A percentile compares a stretch with the other conserved stretches of the same genome.
These are phyloP conservation scores for Microcebus lehilahytsara DNA, from an alignment of 2,113 vertebrate species.

Conservation along the genomic window DNA sequence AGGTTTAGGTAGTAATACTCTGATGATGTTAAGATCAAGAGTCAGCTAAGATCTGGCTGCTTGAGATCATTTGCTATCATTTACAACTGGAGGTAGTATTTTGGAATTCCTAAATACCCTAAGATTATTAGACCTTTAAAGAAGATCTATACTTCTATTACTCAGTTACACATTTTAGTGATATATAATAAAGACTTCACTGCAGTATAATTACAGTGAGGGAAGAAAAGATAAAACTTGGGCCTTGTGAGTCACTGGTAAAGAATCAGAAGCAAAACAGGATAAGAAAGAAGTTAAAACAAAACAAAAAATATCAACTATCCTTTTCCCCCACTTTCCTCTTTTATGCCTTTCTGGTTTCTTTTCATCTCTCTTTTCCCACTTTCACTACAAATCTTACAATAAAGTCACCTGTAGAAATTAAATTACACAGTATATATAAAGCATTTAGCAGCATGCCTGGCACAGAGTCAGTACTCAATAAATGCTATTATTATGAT, in stretches of 20 bases:
- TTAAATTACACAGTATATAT: background rate
- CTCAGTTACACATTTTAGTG: background rate
- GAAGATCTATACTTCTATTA: background rate
- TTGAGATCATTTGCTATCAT: background rate
- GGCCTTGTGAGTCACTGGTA: background rate
- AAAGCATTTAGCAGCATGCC: slow-evolving; percentile 23
- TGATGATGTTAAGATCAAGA: background rate
- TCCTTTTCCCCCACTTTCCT: background rate
- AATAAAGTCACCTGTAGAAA: background rate
- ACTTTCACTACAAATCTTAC: background rate
- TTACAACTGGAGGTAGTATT: slow-evolving; percentile 6
- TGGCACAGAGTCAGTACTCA: background rate
- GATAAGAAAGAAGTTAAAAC: background rate
- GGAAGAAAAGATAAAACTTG: background rate
- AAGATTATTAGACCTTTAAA: slow-evolving; percentile 1
- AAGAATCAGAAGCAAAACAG: slow-evolving; percentile 15
- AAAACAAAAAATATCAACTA: background rate
- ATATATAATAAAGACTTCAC: background rate
- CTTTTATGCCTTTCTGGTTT: background rate
- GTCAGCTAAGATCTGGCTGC: background rate
- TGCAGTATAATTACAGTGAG: background rate
- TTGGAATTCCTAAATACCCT: slow-evolving; percentile 28
- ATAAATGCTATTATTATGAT: background rate
- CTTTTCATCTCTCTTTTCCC: slow-evolving; percentile 13
- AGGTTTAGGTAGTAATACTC: background rate